Conservation (phyloP, 2,797 vertebrate species). For the Liasis olivaceus region DNA sequence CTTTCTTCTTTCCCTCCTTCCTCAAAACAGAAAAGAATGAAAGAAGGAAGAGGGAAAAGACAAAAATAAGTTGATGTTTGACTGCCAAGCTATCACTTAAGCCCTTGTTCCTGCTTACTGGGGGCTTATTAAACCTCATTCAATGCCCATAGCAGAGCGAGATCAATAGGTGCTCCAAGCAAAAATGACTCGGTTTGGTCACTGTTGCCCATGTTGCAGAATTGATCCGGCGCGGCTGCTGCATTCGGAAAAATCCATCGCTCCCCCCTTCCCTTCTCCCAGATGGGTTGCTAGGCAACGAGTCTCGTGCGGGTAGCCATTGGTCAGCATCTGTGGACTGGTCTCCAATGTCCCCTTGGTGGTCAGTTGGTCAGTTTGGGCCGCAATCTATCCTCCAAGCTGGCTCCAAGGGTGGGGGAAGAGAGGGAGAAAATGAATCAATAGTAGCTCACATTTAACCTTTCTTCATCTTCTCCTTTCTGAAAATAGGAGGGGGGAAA, state of each 20-base stretch:
- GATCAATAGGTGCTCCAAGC: constrained; percentile 80
- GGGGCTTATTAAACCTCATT: constrained; percentile 77
- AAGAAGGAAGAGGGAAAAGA: constrained; percentile 28
- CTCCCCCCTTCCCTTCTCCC: constrained; percentile 60
- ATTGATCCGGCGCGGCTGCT: constrained; percentile 77
- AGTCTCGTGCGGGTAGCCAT: constrained; percentile 65
- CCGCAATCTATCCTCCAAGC: constrained; percentile 66
- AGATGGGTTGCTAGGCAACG: constrained; percentile 78
- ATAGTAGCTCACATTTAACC: constrained; percentile 72
- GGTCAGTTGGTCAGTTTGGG: constrained; percentile 77
- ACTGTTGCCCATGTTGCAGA: constrained; percentile 73
- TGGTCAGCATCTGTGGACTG: constrained; percentile 59
- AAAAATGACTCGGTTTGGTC: constrained; percentile 74
- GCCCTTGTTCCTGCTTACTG: constrained; percentile 73
- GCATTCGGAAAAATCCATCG: constrained; percentile 78
- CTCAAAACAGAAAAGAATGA: constrained; percentile 28
- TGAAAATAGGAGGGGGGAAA: constrained; percentile 18
- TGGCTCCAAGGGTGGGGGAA: constrained; percentile 54
- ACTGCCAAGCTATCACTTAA: constrained; percentile 71
- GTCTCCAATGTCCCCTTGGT: constrained; percentile 63
- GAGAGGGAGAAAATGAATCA: constrained; percentile 60
- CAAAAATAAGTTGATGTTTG: constrained; percentile 71
- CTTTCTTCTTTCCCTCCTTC: constrained; percentile 32
- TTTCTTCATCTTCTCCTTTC: constrained; percentile 50
- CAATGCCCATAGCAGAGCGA: constrained; percentile 75